These are phyloP conservation scores for Melolontha melolontha DNA, from an alignment of 2,888 invertebrate species.

Conservation along the genomic window DNA sequence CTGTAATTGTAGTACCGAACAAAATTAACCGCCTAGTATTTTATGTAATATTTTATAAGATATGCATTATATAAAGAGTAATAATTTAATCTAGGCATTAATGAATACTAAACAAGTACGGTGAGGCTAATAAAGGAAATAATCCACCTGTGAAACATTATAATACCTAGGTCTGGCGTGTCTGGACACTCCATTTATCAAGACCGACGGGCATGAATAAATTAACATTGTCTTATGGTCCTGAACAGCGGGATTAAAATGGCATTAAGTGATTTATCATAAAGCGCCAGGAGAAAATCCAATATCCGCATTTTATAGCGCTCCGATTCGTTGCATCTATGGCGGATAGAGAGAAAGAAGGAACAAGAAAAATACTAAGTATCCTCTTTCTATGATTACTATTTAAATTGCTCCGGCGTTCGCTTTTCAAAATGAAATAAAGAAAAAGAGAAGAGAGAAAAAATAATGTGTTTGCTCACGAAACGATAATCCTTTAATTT, in stretches of 20 bases:
- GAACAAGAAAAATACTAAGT: neutral
- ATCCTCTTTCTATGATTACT: slow-evolving; percentile 29
- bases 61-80: slow-evolving; percentile 18
- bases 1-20: slow-evolving; percentile 15
- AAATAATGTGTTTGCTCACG: slow-evolving; percentile 28
- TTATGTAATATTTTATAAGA: slow-evolving; percentile 23
- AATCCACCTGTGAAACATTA: slow-evolving; percentile 49
- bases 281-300: slow-evolving; percentile 59
- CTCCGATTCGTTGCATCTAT: neutral
- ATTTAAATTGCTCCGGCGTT: slow-evolving; percentile 28
- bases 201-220: slow-evolving; percentile 60
- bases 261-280: slow-evolving; percentile 61
- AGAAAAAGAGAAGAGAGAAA: slow-evolving; percentile 16
- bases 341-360: neutral
- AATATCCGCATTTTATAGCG: slow-evolving; percentile 58
- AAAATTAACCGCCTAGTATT: slow-evolving; percentile 20
- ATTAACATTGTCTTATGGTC: slow-evolving; percentile 61
- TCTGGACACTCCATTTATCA: slow-evolving; percentile 61
- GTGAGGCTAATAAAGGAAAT: slow-evolving; percentile 36
- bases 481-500: slow-evolving; percentile 35
- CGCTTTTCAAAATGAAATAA: slow-evolving; percentile 4
- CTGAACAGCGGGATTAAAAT: slow-evolving; percentile 59
- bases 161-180: slow-evolving; percentile 53
- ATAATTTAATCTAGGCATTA: slow-evolving; percentile 39
- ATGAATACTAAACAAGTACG: slow-evolving; percentile 37